phyloP scores from a whole-genome alignment of 2,797 vertebrate genomes.

The Sebastes steindachneri region DNA sequence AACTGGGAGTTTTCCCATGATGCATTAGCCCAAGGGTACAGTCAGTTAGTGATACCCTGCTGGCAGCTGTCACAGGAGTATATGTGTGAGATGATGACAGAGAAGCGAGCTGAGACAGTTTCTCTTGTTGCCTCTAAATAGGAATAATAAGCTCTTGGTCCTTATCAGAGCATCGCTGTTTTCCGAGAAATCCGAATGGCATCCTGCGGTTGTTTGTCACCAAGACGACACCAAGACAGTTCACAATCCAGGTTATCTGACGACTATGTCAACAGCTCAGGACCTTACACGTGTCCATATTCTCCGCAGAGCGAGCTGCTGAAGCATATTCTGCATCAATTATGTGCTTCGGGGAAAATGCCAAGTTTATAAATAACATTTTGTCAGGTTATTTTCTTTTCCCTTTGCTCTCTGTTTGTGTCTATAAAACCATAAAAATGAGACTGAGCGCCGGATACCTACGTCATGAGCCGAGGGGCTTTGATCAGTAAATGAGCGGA shows the following conservation, averaged over 20 bases:
- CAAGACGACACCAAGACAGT: conserved; percentile 26
- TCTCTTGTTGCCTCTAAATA: conserved; percentile 30
- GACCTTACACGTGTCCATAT: conserved; percentile 17
- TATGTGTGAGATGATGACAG: conserved; percentile 16
- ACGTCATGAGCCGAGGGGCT: conserved; percentile 62
- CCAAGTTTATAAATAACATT: conserved; percentile 63
- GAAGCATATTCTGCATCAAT: conserved; percentile 36
- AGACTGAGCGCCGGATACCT: conserved; percentile 20
- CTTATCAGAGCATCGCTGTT: conserved; percentile 26
- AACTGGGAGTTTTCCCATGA: conserved; percentile 38
- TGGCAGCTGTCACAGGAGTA: conserved; percentile 41
- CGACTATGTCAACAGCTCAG: conserved; percentile 16
- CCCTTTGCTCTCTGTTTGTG: conserved; percentile 38
- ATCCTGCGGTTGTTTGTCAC: conserved; percentile 39
- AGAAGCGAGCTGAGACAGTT: background rate
- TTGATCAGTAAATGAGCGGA: conserved; percentile 62
- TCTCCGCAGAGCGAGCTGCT: conserved; percentile 26
- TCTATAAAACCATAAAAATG: conserved; percentile 51
- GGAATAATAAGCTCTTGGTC: conserved; percentile 33
- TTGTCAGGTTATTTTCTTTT: conserved; percentile 17
- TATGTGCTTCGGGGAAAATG: conserved; percentile 55
- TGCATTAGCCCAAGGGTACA: conserved; percentile 40
- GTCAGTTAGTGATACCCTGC: conserved; percentile 36
- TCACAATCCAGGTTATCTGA: conserved; percentile 49
- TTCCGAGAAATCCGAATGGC: conserved; percentile 46